phyloP scores from a whole-genome alignment of 2,888 invertebrate species.

The Pyrochroa serraticornis region DNA sequence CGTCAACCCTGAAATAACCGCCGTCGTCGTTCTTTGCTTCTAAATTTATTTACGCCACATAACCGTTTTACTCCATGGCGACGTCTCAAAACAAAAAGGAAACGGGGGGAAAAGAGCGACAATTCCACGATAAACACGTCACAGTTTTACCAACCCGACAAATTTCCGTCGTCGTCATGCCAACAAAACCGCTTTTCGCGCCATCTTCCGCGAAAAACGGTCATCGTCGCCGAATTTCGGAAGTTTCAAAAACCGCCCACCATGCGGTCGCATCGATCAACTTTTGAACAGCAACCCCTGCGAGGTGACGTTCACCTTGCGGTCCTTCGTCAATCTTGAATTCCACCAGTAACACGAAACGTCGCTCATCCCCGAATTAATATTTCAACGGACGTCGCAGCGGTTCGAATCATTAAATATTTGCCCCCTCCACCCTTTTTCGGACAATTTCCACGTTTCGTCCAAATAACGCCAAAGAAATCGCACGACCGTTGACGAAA shows the following conservation, averaged over 20 bases:
- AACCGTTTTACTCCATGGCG: too few relatives aligned
- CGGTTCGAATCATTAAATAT: not conserved
- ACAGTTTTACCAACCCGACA: constrained; percentile 1
- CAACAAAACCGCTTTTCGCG: constrained; percentile 7
- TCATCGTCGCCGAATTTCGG: too few relatives aligned
- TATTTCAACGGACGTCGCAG: not conserved
- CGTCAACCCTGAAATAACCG: not conserved
- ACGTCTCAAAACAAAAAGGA: not conserved
- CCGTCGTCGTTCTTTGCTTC: not conserved
- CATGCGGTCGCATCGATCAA: too few relatives aligned
- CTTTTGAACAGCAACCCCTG: not conserved
- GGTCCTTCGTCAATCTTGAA: not conserved
- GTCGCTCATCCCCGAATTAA: constrained; percentile 12
- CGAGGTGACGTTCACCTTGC: not conserved
- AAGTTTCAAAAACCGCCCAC: too few relatives aligned
- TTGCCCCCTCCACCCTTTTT: not conserved
- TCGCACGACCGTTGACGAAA: constrained; percentile 5
- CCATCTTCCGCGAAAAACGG: not conserved
- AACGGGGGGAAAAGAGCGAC: not conserved
- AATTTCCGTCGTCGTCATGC: constrained; percentile 6
- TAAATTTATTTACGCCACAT: too few relatives aligned
- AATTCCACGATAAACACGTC: not conserved
- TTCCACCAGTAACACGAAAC: not conserved
- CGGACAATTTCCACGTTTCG: not conserved
- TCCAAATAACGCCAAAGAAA: not conserved